Conservation (phyloP, 2,888 invertebrate species). For the Noctua fimbriata region DNA sequence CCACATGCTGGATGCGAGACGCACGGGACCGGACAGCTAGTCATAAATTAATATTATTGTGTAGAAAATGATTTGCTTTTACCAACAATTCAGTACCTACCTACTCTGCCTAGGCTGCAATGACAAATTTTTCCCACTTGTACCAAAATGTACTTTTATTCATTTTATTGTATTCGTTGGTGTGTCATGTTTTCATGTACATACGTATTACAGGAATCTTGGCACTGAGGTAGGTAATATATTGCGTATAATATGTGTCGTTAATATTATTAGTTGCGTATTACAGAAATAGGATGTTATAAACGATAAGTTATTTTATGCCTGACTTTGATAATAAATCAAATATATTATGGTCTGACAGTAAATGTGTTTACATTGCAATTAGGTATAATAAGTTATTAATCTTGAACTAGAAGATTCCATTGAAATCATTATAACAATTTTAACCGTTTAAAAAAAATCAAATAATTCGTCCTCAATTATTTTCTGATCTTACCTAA, state of each 20-base stretch:
- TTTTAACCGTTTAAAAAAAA: too few species aligned
- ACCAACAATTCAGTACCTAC: too few species aligned
- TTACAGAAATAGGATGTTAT: not conserved
- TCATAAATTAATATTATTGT: too few species aligned
- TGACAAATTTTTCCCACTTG: not conserved
- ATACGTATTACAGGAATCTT: not conserved
- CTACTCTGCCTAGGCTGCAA: not conserved
- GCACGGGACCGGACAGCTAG: too few species aligned
- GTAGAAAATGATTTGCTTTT: too few species aligned
- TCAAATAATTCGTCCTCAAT: too few species aligned
- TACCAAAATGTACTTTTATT: not conserved
- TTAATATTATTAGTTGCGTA: not conserved
- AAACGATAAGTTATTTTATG: not conserved
- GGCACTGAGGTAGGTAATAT: not conserved
- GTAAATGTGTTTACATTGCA: not conserved
- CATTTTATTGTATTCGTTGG: not conserved
- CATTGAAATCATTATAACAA: not conserved
- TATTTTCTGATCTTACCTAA: too few species aligned
- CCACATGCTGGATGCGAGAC: too few species aligned
- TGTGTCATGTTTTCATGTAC: not conserved
- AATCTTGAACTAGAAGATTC: not conserved
- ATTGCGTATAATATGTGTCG: not conserved
- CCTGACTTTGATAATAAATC: slow-evolving; percentile 3
- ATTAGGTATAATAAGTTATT: not conserved
- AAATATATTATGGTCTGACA: not conserved